phyloP scores from a whole-genome alignment of 2,888 invertebrate genomes.

The Beris morrisii region DNA sequence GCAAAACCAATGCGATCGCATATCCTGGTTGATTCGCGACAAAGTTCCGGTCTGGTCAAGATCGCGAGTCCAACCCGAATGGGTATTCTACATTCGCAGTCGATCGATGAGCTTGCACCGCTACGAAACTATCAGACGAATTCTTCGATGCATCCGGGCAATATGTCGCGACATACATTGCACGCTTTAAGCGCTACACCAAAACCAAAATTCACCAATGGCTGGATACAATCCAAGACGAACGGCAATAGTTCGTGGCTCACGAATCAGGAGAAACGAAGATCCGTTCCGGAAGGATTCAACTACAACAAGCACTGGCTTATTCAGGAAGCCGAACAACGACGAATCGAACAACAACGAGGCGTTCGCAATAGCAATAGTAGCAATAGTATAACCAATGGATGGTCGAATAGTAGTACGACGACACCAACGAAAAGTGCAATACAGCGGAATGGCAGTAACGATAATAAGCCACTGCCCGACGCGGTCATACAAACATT shows the following conservation, averaged over 20 bases:
- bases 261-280: constrained; percentile 72
- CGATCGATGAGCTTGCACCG: constrained; percentile 60
- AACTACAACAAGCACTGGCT: constrained; percentile 87
- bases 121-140: constrained; percentile 59
- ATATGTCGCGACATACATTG: constrained; percentile 71
- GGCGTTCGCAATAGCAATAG: constrained; percentile 31
- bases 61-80: constrained; percentile 44
- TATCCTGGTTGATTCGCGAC: constrained; percentile 29
- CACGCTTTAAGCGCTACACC: constrained; percentile 76
- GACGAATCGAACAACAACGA: constrained; percentile 67
- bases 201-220: constrained; percentile 69
- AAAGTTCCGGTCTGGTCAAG: constrained; percentile 49
- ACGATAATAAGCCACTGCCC: constrained; percentile 66
- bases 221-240: constrained; percentile 53
- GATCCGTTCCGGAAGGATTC: constrained; percentile 62
- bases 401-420: constrained; percentile 35
- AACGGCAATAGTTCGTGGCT: constrained; percentile 52
- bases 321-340: constrained; percentile 89
- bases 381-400: constrained; percentile 34
- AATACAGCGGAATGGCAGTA: constrained; percentile 51
- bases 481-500: constrained; percentile 71
- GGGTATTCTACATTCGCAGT: constrained; percentile 50
- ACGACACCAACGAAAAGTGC: constrained; percentile 45
- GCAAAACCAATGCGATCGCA: constrained; percentile 60
- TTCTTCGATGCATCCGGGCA: constrained; percentile 56